Conservation (phyloP, 2,113 vertebrate genomes). For the Rhipidura dahli region DNA sequence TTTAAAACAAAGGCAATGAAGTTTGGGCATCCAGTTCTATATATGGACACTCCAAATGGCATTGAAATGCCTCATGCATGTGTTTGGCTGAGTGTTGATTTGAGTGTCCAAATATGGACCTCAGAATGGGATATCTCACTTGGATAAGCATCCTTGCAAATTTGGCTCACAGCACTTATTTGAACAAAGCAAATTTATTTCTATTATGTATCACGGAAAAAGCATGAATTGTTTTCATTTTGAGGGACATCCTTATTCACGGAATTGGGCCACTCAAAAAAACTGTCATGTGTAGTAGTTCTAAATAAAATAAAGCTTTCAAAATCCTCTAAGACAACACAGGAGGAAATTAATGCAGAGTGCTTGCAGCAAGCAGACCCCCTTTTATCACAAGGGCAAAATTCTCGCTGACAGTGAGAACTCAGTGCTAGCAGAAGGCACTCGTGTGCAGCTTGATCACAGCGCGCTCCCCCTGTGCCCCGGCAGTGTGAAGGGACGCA, state of each 20-base stretch:
- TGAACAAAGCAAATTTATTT: conserved; percentile 60
- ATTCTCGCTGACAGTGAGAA: not conserved
- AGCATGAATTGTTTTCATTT: not conserved
- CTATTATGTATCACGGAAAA: not conserved
- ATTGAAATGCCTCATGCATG: conserved; percentile 59
- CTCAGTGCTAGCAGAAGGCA: conserved; percentile 18
- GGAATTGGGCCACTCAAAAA: not conserved
- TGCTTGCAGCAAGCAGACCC: not conserved
- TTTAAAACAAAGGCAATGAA: conserved; percentile 67
- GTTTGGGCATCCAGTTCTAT: conserved; percentile 63
- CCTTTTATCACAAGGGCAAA: not conserved
- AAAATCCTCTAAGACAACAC: not conserved
- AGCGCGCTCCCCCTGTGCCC: not conserved
- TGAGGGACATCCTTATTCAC: not conserved
- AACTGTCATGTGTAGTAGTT: not conserved
- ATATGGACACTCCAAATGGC: conserved; percentile 64
- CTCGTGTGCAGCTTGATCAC: not conserved
- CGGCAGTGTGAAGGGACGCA: not conserved
- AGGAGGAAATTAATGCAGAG: not conserved
- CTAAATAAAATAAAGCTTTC: not conserved
- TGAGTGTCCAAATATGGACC: conserved; percentile 63
- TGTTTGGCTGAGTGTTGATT: conserved; percentile 60
- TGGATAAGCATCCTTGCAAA: conserved; percentile 53
- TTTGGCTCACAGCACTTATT: conserved; percentile 20
- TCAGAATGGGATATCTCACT: conserved; percentile 57